Conservation (phyloP, 2,113 vertebrate species). For the Sprattus sprattus region DNA sequence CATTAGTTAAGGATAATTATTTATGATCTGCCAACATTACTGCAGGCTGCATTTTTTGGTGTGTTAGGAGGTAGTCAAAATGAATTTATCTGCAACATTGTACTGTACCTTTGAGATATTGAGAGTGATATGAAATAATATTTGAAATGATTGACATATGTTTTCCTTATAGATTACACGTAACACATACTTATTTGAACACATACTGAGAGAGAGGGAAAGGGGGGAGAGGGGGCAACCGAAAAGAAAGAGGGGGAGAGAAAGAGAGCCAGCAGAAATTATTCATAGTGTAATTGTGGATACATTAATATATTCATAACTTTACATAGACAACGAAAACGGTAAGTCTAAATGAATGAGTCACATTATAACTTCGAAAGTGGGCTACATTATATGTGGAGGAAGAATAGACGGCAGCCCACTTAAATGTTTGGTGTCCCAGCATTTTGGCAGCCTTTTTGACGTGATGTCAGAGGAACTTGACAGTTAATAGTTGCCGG, state of each 20-base stretch:
- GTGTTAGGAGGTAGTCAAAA: background rate
- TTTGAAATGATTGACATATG: background rate
- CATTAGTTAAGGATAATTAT: background rate
- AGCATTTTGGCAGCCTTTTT: background rate
- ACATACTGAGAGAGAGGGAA: background rate
- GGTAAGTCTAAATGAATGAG: background rate
- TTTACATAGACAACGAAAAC: background rate
- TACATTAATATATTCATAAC: background rate
- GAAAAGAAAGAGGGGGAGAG: background rate
- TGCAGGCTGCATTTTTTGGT: background rate
- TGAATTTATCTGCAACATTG: background rate
- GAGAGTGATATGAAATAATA: background rate
- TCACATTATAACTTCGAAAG: background rate
- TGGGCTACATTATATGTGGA: background rate
- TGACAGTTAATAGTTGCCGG: constrained; percentile 69
- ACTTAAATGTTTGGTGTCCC: background rate
- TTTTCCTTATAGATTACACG: too few species aligned
- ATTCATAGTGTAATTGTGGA: background rate
- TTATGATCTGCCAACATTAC: background rate
- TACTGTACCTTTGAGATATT: background rate
- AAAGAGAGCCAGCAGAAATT: background rate
- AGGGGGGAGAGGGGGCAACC: background rate
- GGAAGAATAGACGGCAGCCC: background rate
- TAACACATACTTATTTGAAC: too few species aligned
- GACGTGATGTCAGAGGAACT: constrained; percentile 47